phyloP scores from a whole-genome alignment of 2,113 vertebrate genomes.

The Coracopsis vasa region DNA sequence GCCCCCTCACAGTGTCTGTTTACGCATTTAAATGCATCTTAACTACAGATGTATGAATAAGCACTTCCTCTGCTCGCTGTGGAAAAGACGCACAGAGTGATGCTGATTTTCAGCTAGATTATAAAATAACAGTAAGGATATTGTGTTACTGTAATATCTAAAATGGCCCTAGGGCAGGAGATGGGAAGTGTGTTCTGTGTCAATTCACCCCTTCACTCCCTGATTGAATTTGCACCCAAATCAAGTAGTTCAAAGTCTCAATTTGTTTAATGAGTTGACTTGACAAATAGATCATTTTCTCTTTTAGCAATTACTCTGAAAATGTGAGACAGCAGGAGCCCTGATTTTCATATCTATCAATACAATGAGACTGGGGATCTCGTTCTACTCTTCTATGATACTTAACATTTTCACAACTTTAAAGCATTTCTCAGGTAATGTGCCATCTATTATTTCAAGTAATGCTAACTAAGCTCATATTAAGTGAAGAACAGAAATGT shows the following conservation, averaged over 20 bases:
- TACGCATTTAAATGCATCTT: background rate
- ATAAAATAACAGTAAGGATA: background rate
- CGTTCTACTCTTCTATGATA: background rate
- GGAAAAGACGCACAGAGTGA: background rate
- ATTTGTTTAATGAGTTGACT: slow-evolving; percentile 32
- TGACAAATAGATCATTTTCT: background rate
- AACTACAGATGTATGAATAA: background rate
- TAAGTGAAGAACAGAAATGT: background rate
- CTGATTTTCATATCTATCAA: background rate
- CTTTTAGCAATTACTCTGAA: background rate
- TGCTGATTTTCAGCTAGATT: background rate
- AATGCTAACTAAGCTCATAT: background rate
- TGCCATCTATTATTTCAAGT: background rate
- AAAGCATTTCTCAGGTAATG: background rate
- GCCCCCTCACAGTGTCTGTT: background rate
- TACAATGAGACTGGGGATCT: background rate
- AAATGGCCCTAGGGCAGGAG: background rate
- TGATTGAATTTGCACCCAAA: slow-evolving; percentile 37
- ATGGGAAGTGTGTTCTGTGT: background rate
- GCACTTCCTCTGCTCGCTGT: background rate
- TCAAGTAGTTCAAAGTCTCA: slow-evolving; percentile 23
- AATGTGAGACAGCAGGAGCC: background rate
- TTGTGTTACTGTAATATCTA: background rate
- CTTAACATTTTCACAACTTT: background rate
- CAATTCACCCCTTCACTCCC: background rate